A percentile compares a stretch with the other conserved stretches of the same genome.
These are phyloP conservation scores for Lasioglossum zephyrum DNA, from an alignment of 2,888 invertebrate genomes.

Conservation along the genomic window DNA sequence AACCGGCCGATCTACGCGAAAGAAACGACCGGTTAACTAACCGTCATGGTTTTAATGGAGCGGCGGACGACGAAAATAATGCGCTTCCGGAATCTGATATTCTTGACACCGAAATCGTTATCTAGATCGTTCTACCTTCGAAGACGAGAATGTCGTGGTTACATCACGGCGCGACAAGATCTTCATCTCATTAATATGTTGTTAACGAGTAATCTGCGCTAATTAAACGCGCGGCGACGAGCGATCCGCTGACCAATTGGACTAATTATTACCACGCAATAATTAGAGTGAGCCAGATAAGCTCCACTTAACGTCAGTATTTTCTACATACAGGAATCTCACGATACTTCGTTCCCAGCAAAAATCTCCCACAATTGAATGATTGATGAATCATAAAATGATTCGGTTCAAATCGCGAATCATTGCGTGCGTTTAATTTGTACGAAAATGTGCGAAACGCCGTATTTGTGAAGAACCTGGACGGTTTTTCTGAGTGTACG, in stretches of 20 bases:
- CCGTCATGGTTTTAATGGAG: slow-evolving; percentile 29
- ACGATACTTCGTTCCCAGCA: slow-evolving; percentile 3
- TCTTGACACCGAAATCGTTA: slow-evolving; percentile 10
- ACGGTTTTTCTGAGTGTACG: background rate
- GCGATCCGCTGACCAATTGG: slow-evolving; percentile 25
- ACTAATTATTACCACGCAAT: slow-evolving; percentile 36
- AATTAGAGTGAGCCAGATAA: slow-evolving; percentile 44
- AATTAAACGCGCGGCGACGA: slow-evolving; percentile 33
- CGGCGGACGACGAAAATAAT: slow-evolving; percentile 39
- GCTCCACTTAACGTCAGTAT: slow-evolving; percentile 52
- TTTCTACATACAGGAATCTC: slow-evolving; percentile 8
- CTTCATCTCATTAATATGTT: background rate
- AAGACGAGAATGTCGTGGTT: slow-evolving; percentile 6
- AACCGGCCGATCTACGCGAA: slow-evolving; percentile 2
- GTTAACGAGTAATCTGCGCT: slow-evolving; percentile 6
- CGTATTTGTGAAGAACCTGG: background rate
- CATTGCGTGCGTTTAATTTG: background rate
- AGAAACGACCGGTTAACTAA: slow-evolving; percentile 29
- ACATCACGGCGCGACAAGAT: slow-evolving; percentile 10
- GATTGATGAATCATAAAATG: no score
- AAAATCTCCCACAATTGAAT: slow-evolving; percentile 17
- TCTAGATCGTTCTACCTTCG: background rate
- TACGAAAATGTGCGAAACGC: background rate
- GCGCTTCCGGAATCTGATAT: slow-evolving; percentile 53
- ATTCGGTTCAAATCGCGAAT: background rate